Base-by-base conservation (phyloP, 2,888 invertebrate species). In the Mechanitis messenoides region DNA sequence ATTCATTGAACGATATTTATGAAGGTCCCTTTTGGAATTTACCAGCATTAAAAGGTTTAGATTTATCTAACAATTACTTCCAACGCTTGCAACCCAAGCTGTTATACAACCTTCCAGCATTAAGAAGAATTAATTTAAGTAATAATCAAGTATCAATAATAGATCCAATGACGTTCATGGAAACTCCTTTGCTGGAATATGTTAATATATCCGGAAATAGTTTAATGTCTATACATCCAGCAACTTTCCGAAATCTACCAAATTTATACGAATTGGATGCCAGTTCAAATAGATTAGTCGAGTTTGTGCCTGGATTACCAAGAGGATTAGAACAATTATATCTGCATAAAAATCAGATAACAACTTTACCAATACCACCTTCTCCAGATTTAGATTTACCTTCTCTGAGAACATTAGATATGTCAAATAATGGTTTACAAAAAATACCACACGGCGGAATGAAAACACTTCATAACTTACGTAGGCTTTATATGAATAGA, bases 1-100 rank as follows among this genome's bases (percentile, higher is more conserved):
- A 97, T 78, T 96, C 96, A 2, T 82, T 97, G 38, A 92, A 93
- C 1, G 94, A 95, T 76, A 88, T 93, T 58, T 85, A 94, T 55
- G 93, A 94, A 66, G 92, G 93, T 56, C 96, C 96, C 0, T 93
- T 95, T 74, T 96, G 96, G 96, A 95, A 96, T 85, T 85, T 96
- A 54, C 96, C 96, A 0, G 93, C 94, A 6, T 84, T 96, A 3
- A 96, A 96, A 88, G 96, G 96, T 1, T 83, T 97, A 61, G 96
- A 97, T 84, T 84, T 97, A 46, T 94, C 96, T 0, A 91, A 91
- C 62, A 97, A 97, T 76, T 93, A 92, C 66, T 94, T 95, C 70
- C 91, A 93, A 64, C 91, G 92, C 31, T 79, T 97, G 28, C 94
- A 95, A 73, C 92, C 94, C 0, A 91, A 93, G 60, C 82, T 96